These are phyloP conservation scores for Spicauda simplicius DNA, from an alignment of 2,888 invertebrate genomes.

Conservation along the genomic window DNA sequence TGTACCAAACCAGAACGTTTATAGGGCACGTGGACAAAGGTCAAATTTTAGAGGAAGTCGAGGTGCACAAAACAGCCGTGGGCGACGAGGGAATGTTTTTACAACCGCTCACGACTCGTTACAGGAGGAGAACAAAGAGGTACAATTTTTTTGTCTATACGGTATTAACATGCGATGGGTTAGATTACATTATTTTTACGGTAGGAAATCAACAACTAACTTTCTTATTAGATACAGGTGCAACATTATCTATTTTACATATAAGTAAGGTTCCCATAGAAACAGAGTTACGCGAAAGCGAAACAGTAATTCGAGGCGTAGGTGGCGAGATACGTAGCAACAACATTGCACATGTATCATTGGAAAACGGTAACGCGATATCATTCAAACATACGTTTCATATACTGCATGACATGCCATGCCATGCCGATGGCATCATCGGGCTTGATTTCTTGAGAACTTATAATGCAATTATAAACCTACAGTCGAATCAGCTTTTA, in stretches of 20 bases:
- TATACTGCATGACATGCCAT: slow-evolving; percentile 12
- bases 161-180: slow-evolving; percentile 10
- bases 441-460: slow-evolving; percentile 14
- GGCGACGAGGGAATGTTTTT: too few species aligned
- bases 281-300: too few species aligned
- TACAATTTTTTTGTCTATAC: slow-evolving; percentile 7
- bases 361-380: too few species aligned
- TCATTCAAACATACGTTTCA: slow-evolving; percentile 9
- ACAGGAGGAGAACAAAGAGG: too few species aligned
- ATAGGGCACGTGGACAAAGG: slow-evolving; percentile 5
- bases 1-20: not conserved
- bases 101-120: too few species aligned
- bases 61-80: too few species aligned
- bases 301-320: too few species aligned
- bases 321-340: too few species aligned
- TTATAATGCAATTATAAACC: slow-evolving; percentile 14
- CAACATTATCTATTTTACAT: slow-evolving; percentile 9
- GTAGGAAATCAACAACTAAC: slow-evolving; percentile 7
- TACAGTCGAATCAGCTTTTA: not conserved
- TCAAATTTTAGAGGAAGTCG: too few species aligned
- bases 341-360: too few species aligned
- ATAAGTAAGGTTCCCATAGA: slow-evolving; percentile 2
- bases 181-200: not conserved
- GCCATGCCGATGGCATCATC: slow-evolving; percentile 6
- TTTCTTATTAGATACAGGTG: slow-evolving; percentile 15